A percentile compares a stretch with the other conserved stretches of the same genome.
Conservation (phyloP, 2,797 vertebrate genomes). For the Bucorvus abyssinicus region DNA sequence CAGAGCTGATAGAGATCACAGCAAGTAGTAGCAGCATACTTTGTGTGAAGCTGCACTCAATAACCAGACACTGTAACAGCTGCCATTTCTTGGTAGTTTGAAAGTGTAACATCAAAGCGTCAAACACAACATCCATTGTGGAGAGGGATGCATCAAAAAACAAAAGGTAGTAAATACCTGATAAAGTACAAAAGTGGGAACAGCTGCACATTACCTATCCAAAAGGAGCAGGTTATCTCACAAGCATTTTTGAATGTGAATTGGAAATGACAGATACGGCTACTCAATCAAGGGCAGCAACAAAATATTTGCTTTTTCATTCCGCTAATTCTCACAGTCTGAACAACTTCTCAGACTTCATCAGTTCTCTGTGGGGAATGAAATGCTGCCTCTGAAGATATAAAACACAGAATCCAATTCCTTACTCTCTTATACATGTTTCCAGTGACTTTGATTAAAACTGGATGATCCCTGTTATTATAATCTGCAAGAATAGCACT, state of each 20-base stretch:
- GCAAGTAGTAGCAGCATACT: background rate
- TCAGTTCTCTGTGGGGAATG: background rate
- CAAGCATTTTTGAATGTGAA: background rate
- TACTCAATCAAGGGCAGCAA: background rate
- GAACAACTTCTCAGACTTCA: background rate
- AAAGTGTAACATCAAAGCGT: background rate
- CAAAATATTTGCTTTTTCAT: slow-evolving; percentile 3
- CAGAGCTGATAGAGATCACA: slow-evolving; percentile 51
- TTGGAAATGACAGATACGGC: background rate
- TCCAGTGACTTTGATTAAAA: background rate
- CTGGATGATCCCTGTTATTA: background rate
- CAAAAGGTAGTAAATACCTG: background rate
- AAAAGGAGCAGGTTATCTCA: background rate
- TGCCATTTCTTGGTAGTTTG: slow-evolving; percentile 6
- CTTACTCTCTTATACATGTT: background rate
- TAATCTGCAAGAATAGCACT: background rate
- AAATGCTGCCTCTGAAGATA: background rate
- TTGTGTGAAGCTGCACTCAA: background rate
- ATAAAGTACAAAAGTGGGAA: background rate
- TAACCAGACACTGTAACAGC: background rate
- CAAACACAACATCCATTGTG: background rate
- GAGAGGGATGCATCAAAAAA: background rate
- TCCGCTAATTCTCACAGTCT: background rate
- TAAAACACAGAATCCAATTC: background rate
- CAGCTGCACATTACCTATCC: background rate